phyloP scores from a whole-genome alignment of 2,888 invertebrate genomes.

The Meta bourneti region DNA sequence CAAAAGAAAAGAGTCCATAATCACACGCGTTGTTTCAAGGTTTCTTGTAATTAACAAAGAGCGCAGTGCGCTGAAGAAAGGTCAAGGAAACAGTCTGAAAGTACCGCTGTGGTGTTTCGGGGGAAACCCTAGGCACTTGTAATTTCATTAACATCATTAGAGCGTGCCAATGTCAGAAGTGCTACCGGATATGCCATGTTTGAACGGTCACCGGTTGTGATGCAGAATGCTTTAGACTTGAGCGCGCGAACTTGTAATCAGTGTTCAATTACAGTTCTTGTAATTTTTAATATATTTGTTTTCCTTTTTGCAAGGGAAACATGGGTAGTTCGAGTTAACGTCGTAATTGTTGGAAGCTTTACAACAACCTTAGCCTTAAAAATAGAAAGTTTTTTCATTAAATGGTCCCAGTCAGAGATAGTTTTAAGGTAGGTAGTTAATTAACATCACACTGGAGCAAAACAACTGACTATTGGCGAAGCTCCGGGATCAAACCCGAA shows the following conservation, averaged over 20 bases:
- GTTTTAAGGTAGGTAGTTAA: no score
- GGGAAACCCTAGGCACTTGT: conserved; percentile 64
- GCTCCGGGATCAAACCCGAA: no score
- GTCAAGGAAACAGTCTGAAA: conserved; percentile 54
- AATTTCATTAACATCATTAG: conserved; percentile 68
- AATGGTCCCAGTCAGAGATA: no score
- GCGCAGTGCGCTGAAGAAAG: conserved; percentile 45
- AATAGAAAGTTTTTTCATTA: no score
- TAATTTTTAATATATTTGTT: neutral
- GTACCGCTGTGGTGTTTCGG: neutral
- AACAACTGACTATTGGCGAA: no score
- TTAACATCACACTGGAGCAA: no score
- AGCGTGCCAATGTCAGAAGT: conserved; percentile 23
- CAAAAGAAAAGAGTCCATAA: conserved; percentile 52
- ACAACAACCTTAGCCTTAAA: no score
- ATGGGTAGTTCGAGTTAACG: no score
- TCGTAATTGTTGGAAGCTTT: no score
- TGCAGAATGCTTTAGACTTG: no score
- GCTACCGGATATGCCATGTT: conserved; percentile 27
- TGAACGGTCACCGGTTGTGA: no score
- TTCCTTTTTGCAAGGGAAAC: no score
- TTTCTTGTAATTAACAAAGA: conserved; percentile 58
- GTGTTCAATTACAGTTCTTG: neutral
- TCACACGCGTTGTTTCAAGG: conserved; percentile 61
- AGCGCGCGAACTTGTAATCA: neutral